phyloP scores from a whole-genome alignment of 1,140 invertebrate genomes.

The Nebria ingens region DNA sequence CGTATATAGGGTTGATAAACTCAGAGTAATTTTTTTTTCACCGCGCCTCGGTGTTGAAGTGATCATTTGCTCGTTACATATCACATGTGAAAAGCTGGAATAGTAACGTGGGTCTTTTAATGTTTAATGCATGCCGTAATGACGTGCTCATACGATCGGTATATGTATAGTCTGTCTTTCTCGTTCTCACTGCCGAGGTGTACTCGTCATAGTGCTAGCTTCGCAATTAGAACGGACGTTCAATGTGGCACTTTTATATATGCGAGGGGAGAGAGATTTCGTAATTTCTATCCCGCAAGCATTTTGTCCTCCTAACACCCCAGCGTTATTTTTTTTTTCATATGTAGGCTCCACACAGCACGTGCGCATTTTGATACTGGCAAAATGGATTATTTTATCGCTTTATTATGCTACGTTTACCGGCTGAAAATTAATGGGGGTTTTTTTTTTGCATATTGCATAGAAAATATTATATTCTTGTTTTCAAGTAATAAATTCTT shows the following conservation, averaged over 20 bases:
- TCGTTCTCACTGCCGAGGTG: too few species aligned
- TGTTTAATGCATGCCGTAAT: background rate
- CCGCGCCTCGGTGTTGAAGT: too few species aligned
- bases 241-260: background rate
- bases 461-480: too few species aligned
- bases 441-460: background rate
- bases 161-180: background rate
- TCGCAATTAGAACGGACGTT: background rate
- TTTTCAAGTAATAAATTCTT: too few species aligned
- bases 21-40: background rate
- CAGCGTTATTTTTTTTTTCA: too few species aligned
- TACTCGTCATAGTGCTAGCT: background rate
- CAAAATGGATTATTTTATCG: background rate
- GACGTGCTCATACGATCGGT: background rate
- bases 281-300: background rate
- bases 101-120: background rate
- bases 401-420: background rate
- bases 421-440: background rate
- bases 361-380: background rate
- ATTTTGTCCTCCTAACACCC: background rate
- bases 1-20: background rate
- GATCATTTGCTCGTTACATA: background rate
- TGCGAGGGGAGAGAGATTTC: background rate
- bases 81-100: background rate
- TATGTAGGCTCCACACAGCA: background rate